Evolutionary conservation across 2,113 vertebrate genomes (phyloP).

Genomic region (Lonchura striata): DNA sequence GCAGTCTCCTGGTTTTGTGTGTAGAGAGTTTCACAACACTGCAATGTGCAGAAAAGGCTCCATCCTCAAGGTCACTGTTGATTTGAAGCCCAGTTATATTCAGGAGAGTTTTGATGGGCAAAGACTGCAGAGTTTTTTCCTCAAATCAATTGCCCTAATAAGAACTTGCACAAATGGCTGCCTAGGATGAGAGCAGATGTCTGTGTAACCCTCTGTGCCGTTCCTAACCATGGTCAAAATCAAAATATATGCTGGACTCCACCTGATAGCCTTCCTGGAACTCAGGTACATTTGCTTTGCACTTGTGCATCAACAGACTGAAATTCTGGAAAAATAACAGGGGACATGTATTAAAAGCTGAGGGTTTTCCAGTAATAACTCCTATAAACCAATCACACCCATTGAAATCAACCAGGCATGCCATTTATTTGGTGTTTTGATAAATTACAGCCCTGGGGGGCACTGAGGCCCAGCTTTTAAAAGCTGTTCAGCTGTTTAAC

Average conservation of each 20-base stretch:
- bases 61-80: not conserved
- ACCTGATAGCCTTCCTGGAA: not conserved
- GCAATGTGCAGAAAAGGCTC: not conserved
- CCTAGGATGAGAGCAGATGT: not conserved
- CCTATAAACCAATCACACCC: conserved; percentile 12
- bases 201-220: not conserved
- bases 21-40: not conserved
- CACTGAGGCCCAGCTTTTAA: not conserved
- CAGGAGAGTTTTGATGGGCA: not conserved
- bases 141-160: not conserved
- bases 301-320: not conserved
- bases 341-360: not conserved
- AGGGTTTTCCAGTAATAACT: conserved; percentile 8
- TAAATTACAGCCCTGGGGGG: conserved; percentile 33
- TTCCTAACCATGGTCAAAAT: not conserved
- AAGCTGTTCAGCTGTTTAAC: conserved; percentile 55
- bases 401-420: conserved; percentile 2
- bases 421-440: conserved; percentile 53
- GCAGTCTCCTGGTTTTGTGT: not conserved
- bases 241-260: not conserved
- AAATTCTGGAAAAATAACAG: not conserved
- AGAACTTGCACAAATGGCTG: not conserved
- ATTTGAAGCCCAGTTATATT: not conserved
- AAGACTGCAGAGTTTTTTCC: not conserved
- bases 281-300: not conserved